Base-by-base conservation (phyloP, 2,797 vertebrate species). In the Sebastes alutus region DNA sequence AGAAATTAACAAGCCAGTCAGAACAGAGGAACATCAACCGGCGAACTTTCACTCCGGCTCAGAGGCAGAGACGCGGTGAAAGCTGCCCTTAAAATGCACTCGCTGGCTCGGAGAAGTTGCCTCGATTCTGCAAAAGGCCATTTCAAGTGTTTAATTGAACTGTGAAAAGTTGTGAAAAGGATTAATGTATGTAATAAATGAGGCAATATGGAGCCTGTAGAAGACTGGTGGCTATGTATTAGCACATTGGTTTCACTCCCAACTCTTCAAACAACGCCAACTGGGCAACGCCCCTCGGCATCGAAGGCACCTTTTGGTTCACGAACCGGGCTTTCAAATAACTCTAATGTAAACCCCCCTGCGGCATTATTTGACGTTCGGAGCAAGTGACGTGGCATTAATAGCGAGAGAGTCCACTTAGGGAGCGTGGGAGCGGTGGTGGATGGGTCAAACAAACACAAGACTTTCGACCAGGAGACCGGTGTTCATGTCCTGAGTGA, bases 1-100 rank as follows among this genome's bases (percentile, higher is more conserved):
- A 92, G 90, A 87, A 91, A 91, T 89, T 88, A 91, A 86, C 87
- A 90, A 91, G 70, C 72, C 82, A 77, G 73, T 81, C 83, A 87
- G 83, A 89, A 71, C 70, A 80, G 75, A 90, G 59, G 70, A 78
- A 68, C 77, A 82, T 87, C 85, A 87, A 68, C 56, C 55, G 8
- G 38, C 27, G 30, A 81, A 74, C 69, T 59, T 72, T 59, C 59
- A 46, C 38, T 86, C 61, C 35, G 13, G 29, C 59, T 64, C 74
- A 77, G 68, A 83, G 2, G 13, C 72, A 78, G 32, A 71, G 54
- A 73, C 18, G 18, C 7, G 32, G 30, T 63, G 58, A 85, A 85
- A 54, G 27, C 46, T 64, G 59, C 18, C 42, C 6, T 65, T 68
- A 18, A 83, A 80, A 77, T 66, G 35, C 27, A 58, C 14, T 70